Percentiles rank a stretch among this genome's conserved stretches.
phyloP scores from a whole-genome alignment of 1,140 invertebrate genomes.

The Stegodyphus mimosarum region DNA sequence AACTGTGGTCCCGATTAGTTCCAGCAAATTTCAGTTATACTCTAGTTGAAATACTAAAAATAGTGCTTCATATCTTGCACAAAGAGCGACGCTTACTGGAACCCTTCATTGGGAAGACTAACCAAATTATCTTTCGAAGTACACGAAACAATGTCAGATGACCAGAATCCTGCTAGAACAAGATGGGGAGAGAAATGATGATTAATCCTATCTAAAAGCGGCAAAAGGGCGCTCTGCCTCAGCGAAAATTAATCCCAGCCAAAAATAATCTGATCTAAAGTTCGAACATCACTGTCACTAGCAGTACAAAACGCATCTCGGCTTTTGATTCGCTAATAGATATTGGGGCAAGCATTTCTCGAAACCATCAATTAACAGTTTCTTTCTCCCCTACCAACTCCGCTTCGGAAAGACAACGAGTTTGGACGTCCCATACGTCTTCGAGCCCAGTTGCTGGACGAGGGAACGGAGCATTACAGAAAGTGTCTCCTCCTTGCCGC shows the following conservation, averaged over 20 bases:
- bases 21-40: too few species aligned
- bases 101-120: too few species aligned
- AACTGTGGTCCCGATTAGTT: too few species aligned
- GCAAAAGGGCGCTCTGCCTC: not conserved
- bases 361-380: conserved; percentile 45
- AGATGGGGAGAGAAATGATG: too few species aligned
- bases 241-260: not conserved
- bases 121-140: too few species aligned
- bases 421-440: conserved; percentile 52
- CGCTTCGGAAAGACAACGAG: conserved; percentile 26
- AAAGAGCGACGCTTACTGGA: too few species aligned
- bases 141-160: too few species aligned
- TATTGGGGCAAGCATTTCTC: conserved; percentile 43
- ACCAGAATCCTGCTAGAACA: too few species aligned
- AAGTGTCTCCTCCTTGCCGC: not conserved
- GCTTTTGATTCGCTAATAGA: conserved; percentile 43
- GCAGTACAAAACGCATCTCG: conserved; percentile 17
- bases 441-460: not conserved
- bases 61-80: too few species aligned
- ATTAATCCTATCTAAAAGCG: conserved; percentile 13
- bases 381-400: not conserved
- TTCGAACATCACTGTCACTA: conserved; percentile 43
- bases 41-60: too few species aligned
- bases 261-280: conserved; percentile 46
- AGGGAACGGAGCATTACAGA: conserved; percentile 7